phyloP scores from a whole-genome alignment of 2,888 invertebrate species.

The Gastracanthus pulcherrimus region DNA sequence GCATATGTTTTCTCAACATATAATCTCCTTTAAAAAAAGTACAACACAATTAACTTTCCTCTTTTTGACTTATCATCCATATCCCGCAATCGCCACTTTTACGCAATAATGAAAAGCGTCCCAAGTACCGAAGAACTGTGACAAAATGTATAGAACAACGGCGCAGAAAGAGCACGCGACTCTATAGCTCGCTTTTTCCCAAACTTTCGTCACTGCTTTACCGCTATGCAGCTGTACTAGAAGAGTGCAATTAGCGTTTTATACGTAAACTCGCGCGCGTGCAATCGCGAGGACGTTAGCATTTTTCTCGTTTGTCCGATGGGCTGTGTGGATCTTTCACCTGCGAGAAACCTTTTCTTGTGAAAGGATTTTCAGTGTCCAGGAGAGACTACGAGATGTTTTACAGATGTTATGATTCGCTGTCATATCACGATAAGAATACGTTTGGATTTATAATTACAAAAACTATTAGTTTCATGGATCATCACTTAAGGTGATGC shows the following conservation, averaged over 20 bases:
- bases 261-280: not conserved
- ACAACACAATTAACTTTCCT: too few relatives aligned
- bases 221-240: conserved; percentile 3
- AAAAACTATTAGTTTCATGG: too few relatives aligned
- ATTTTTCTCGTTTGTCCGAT: not conserved
- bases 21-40: too few relatives aligned
- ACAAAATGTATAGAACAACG: not conserved
- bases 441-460: too few relatives aligned
- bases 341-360: not conserved
- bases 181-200: conserved; percentile 25
- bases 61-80: not conserved
- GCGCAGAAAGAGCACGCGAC: not conserved
- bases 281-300: conserved; percentile 20
- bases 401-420: too few relatives aligned
- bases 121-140: too few relatives aligned
- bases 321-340: conserved; percentile 6
- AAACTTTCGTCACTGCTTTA: conserved; percentile 40
- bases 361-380: conserved; percentile 11
- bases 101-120: too few relatives aligned
- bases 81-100: not conserved
- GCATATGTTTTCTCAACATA: too few relatives aligned
- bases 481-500: too few relatives aligned
- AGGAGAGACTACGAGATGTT: too few relatives aligned
- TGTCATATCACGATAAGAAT: too few relatives aligned
- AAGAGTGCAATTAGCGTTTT: conserved; percentile 43